Conservation (phyloP, 2,888 invertebrate genomes). For the Tubulanus polymorphus region DNA sequence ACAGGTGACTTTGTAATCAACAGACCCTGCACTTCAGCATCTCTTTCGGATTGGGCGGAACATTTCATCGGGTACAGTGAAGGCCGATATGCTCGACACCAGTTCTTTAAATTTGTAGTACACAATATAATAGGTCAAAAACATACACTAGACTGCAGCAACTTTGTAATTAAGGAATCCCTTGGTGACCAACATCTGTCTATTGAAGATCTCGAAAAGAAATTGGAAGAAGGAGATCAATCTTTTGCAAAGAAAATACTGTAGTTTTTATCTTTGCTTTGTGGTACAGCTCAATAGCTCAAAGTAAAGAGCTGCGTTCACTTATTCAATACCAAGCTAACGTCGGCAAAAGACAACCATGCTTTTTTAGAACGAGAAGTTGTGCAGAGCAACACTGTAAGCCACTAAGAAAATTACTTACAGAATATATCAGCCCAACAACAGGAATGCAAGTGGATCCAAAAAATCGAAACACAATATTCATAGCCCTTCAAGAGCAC, state of each 20-base stretch:
- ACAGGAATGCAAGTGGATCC: constrained; percentile 16
- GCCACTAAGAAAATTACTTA: constrained; percentile 19
- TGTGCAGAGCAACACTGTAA: constrained; percentile 27
- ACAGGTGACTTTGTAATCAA: neutral
- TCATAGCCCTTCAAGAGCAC: constrained; percentile 21
- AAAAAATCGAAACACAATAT: constrained; percentile 13
- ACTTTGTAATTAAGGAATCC: constrained; percentile 20
- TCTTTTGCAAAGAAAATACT: constrained; percentile 18
- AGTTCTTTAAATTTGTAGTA: constrained; percentile 22
- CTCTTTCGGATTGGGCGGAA: neutral
- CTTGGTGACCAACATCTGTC: constrained; percentile 5
- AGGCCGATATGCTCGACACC: constrained; percentile 19
- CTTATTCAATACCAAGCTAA: constrained; percentile 15
- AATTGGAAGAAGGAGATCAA: constrained; percentile 15
- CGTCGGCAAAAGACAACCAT: constrained; percentile 14
- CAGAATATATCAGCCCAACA: constrained; percentile 16
- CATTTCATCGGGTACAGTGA: constrained; percentile 4
- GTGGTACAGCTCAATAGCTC: no score
- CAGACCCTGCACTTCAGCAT: neutral
- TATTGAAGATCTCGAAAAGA: neutral
- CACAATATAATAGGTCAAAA: constrained; percentile 24
- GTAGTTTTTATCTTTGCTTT: constrained; percentile 13
- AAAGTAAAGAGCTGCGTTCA: constrained; percentile 8
- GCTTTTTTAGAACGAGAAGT: constrained; percentile 26
- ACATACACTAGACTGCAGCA: constrained; percentile 18